Evolutionary conservation across 2,888 invertebrate genomes (phyloP).

Genomic region (Ceramica pisi): DNA sequence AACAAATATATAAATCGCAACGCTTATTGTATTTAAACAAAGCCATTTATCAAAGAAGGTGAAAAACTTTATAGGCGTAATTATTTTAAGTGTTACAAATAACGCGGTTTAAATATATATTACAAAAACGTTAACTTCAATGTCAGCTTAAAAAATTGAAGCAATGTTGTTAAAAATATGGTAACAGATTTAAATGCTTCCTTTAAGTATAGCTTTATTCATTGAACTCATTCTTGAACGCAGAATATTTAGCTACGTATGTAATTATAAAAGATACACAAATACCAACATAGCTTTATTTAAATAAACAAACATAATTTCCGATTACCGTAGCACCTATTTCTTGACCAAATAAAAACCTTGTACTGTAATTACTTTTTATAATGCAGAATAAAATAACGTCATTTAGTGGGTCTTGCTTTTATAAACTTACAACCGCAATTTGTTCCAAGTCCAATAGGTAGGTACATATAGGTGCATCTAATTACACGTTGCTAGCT

Average conservation of each 20-base stretch:
- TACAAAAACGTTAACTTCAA: constrained; percentile 55
- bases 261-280: constrained; percentile 12
- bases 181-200: constrained; percentile 18
- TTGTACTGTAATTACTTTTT: constrained; percentile 37
- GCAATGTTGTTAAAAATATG: constrained; percentile 26
- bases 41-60: constrained; percentile 50
- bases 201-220: constrained; percentile 14
- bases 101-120: constrained; percentile 46
- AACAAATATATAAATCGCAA: constrained; percentile 45
- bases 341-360: constrained; percentile 30
- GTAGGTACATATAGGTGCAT: constrained; percentile 66
- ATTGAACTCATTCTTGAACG: constrained; percentile 9
- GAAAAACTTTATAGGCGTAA: constrained; percentile 53
- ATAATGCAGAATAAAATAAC: constrained; percentile 41
- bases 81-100: constrained; percentile 66
- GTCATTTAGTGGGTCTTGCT: constrained; percentile 41
- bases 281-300: constrained; percentile 7
- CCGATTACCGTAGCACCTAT: constrained; percentile 14
- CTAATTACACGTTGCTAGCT: constrained; percentile 70
- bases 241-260: neutral
- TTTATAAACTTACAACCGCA: constrained; percentile 54
- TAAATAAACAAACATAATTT: constrained; percentile 10
- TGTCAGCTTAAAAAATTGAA: constrained; percentile 49
- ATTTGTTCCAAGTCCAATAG: constrained; percentile 60
- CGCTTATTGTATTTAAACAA: constrained; percentile 54